Percentiles rank a stretch among this genome's conserved stretches.
These are phyloP conservation scores for Gibbula magus DNA, from an alignment of 2,888 invertebrate species.

Conservation along the genomic window DNA sequence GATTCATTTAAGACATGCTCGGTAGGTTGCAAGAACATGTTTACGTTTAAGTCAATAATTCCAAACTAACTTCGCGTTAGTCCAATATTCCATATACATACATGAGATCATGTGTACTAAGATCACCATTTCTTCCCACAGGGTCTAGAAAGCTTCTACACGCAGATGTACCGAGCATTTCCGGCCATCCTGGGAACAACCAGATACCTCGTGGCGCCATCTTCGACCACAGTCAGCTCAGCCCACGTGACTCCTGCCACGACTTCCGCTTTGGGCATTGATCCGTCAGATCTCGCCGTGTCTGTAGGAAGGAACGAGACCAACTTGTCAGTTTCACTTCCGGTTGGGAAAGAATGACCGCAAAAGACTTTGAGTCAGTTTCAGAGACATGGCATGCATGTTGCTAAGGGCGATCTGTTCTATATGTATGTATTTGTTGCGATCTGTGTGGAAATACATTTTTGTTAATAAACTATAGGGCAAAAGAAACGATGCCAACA, in stretches of 20 bases:
- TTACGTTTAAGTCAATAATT: no score
- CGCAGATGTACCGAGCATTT: conserved; percentile 1
- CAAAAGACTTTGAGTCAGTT: not conserved
- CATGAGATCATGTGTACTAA: no score
- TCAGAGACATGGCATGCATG: no score
- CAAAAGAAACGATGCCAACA: no score
- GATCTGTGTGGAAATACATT: no score
- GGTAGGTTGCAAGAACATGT: no score
- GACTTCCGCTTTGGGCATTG: not conserved
- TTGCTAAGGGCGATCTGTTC: no score
- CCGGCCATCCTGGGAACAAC: conserved; percentile 1
- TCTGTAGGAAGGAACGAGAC: not conserved
- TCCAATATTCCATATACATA: no score
- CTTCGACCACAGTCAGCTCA: not conserved
- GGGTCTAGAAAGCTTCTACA: not conserved
- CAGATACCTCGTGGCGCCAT: not conserved
- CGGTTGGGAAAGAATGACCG: not conserved
- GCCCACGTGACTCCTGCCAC: conserved; percentile 1
- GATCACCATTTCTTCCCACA: not conserved
- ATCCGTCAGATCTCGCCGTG: not conserved
- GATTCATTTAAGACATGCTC: no score
- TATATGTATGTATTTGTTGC: no score
- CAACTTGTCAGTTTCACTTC: not conserved
- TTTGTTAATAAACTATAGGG: no score
- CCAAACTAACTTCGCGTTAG: no score